Conservation (phyloP, 2,888 invertebrate genomes). For the Euplagia quadripunctaria region DNA sequence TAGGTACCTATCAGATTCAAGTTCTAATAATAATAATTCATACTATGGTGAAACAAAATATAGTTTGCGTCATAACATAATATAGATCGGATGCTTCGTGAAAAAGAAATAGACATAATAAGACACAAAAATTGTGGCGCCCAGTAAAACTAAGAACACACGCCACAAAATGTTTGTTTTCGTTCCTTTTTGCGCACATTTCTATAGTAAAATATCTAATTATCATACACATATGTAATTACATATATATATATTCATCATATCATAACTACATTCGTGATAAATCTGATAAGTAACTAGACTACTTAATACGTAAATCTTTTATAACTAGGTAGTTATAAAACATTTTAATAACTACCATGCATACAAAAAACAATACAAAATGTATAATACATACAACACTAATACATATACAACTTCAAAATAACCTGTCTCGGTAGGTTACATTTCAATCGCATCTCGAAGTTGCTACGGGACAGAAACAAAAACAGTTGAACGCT, state of each 20-base stretch:
- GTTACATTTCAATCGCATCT: conserved; percentile 65
- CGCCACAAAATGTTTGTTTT: no score
- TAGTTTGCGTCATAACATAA: not conserved
- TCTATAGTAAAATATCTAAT: no score
- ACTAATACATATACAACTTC: conserved; percentile 52
- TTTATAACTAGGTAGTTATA: not conserved
- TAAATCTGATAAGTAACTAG: not conserved
- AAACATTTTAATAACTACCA: not conserved
- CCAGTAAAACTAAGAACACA: no score
- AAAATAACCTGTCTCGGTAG: conserved; percentile 66
- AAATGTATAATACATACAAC: conserved; percentile 30
- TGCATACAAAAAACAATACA: conserved; percentile 16
- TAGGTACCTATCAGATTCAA: not conserved
- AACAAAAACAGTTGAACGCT: conserved; percentile 56
- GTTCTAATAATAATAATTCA: no score
- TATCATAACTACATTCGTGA: not conserved
- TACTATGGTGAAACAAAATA: no score
- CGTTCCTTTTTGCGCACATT: no score
- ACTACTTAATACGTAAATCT: no score
- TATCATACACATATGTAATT: no score
- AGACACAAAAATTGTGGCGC: no score
- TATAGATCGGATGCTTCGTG: no score
- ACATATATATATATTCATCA: no score
- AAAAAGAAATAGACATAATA: no score
- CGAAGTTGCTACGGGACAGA: conserved; percentile 56